Evolutionary conservation across 2,888 invertebrate genomes (phyloP), one percentile per base, ranked within the genome.

Genomic region (Pammene fasciana): DNA sequence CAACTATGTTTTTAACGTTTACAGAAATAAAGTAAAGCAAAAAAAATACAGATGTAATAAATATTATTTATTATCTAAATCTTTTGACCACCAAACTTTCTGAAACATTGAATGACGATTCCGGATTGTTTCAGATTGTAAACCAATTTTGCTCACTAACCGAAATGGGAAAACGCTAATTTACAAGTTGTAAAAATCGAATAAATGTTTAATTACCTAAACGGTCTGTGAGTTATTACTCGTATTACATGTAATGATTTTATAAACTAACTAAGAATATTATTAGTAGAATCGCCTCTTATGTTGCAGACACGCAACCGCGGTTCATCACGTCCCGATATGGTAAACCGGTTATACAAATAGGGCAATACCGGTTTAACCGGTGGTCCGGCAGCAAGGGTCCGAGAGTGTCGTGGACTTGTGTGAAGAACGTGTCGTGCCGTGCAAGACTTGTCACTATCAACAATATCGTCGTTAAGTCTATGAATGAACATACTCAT

Each of bases 401-500:
- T 2, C 70, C 74, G 5, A 75, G 75, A 45, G 73, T 72, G 0
- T 71, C 81, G 8, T 86, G 85, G 85, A 74, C 75, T 7, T 86
- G 86, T 68, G 73, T 73, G 48, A 83, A 78, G 68, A 74, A 76
- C 50, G 75, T 78, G 50, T 72, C 82, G 2, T 86, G 86, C 67
- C 75, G 83, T 6, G 80, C 85, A 0, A 80, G 80, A 2, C 73
- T 88, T 1, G 79, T 80, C 26, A 86, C 87, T 0, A 60, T 79
- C 5, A 76, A 86, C 0, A 74, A 83, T 45, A 70, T 72, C 4
- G 79, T 86, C 11, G 71, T 85, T n/a, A 77, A 68, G 52, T 66
- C 73, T 34, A 73, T 71, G 59, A 76, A 79, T 52, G 68, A 59
- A n/a, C 84, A 84, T 67, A 82, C 79, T 18, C 83, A 82, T 72